Evolutionary conservation across 1,140 invertebrate species (phyloP).

Genomic region (Pteromalus puparum): DNA sequence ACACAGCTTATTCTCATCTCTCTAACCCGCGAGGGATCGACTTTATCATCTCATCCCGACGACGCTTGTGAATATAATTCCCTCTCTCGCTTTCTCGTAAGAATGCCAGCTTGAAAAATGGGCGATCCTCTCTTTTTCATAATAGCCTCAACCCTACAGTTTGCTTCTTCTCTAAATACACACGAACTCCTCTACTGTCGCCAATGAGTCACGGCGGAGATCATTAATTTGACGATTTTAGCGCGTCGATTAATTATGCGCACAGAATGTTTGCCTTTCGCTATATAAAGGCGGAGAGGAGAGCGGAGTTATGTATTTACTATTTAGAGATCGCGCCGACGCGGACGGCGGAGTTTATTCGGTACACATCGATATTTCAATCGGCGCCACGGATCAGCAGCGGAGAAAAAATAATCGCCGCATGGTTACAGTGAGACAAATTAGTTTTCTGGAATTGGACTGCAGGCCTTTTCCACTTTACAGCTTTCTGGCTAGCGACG

Average conservation of each 20-base stretch:
- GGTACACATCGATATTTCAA: constrained; percentile 4
- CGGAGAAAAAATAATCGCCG: too few species aligned
- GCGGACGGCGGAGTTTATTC: background rate
- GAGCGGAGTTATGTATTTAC: background rate
- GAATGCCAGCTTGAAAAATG: constrained; percentile 29
- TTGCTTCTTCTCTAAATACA: background rate
- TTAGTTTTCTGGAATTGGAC: too few species aligned
- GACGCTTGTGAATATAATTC: constrained; percentile 36
- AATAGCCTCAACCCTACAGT: too few species aligned
- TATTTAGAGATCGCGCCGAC: background rate
- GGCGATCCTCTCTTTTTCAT: background rate
- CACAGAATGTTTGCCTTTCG: background rate
- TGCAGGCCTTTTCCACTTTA: too few species aligned
- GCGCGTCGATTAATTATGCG: background rate
- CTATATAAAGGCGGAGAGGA: background rate
- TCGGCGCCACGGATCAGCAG: background rate
- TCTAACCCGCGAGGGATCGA: constrained; percentile 1
- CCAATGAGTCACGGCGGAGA: background rate
- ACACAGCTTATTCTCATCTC: constrained; percentile 8
- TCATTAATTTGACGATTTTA: background rate
- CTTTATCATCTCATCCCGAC: constrained; percentile 10
- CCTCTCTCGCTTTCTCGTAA: background rate
- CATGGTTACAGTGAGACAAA: too few species aligned
- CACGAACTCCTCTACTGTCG: background rate
- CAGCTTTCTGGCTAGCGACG: too few species aligned